Conservation (phyloP, 2,797 vertebrate genomes). For the Rhinogobio ventralis region DNA sequence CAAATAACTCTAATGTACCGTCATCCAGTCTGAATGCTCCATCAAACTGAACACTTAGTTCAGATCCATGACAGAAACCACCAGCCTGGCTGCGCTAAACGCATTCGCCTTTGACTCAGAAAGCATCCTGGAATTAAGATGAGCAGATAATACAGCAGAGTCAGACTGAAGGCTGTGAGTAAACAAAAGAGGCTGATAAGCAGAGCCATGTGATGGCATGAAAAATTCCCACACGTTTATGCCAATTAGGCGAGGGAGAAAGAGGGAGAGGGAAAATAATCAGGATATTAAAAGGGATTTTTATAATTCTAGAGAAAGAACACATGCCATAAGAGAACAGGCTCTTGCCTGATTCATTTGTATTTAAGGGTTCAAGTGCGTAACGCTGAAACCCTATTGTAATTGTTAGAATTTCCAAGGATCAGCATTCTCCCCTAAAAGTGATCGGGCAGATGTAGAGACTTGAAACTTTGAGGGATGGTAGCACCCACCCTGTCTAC, state of each 20-base stretch:
- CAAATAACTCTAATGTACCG: background rate
- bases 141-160: constrained; percentile 5
- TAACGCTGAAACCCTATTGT: too few relatives aligned
- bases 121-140: constrained; percentile 33
- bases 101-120: constrained; percentile 28
- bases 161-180: background rate
- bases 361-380: too few relatives aligned
- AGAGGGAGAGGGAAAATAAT: constrained; percentile 4
- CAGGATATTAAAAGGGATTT: background rate
- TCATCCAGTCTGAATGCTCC: background rate
- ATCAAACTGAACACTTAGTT: constrained; percentile 2
- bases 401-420: too few relatives aligned
- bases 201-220: background rate
- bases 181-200: constrained; percentile 24
- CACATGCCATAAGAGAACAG: background rate
- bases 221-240: background rate
- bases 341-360: background rate
- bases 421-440: too few relatives aligned
- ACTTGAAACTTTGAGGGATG: too few relatives aligned
- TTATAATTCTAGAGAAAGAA: background rate
- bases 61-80: background rate
- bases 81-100: background rate
- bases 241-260: constrained; percentile 2
- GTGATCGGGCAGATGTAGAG: too few relatives aligned
- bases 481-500: too few relatives aligned